These are phyloP conservation scores for Mayetiola destructor DNA, from an alignment of 2,888 invertebrate species.

Conservation along the genomic window DNA sequence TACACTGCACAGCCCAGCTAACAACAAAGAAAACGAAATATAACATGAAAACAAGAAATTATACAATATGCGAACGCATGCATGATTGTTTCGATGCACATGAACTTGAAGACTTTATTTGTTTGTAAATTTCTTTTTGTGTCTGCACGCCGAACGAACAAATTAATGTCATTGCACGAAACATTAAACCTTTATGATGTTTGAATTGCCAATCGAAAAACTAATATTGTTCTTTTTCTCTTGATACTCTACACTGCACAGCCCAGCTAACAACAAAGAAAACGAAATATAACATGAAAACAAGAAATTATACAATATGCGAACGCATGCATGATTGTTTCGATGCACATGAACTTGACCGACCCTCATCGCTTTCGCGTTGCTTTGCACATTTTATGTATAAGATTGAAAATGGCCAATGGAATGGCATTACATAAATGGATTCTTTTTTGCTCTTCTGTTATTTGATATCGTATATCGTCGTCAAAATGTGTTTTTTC, in stretches of 20 bases:
- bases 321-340: not conserved
- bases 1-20: not conserved
- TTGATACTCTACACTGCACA: too few relatives aligned
- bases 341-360: slow-evolving; percentile 11
- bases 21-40: not conserved
- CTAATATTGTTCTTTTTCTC: too few relatives aligned
- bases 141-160: not conserved
- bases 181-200: not conserved
- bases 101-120: not conserved
- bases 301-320: not conserved
- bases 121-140: not conserved
- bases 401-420: too few relatives aligned
- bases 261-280: not conserved
- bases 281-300: not conserved
- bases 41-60: not conserved
- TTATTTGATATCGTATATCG: too few relatives aligned
- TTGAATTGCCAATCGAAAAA: not conserved
- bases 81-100: not conserved
- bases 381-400: too few relatives aligned
- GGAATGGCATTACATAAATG: too few relatives aligned
- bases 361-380: slow-evolving; percentile 8
- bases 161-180: slow-evolving; percentile 5
- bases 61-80: not conserved
- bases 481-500: too few relatives aligned
- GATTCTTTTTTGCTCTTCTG: too few relatives aligned